phyloP scores from a whole-genome alignment of 2,113 vertebrate species.

The Bubo scandiacus region DNA sequence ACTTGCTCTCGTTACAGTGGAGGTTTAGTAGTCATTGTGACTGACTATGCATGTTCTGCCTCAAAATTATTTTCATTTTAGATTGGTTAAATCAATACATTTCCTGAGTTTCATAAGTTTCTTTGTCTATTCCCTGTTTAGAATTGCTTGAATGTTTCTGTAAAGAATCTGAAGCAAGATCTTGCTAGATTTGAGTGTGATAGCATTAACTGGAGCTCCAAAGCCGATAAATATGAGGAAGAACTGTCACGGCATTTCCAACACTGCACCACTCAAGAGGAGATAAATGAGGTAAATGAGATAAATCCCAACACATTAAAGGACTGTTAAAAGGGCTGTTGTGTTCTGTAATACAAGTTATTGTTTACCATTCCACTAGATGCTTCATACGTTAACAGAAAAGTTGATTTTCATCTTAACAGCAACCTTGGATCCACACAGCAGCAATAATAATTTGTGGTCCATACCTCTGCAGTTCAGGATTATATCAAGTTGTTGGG shows the following conservation, averaged over 20 bases:
- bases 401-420: neutral
- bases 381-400: neutral
- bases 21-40: neutral
- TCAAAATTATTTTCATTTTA: neutral
- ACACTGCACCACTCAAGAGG: constrained; percentile 69
- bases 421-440: neutral
- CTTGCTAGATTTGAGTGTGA: constrained; percentile 73
- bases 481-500: neutral
- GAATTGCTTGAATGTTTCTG: constrained; percentile 75
- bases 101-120: neutral
- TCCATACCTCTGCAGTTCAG: neutral
- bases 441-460: neutral
- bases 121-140: constrained; percentile 36
- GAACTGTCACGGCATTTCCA: constrained; percentile 63
- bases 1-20: neutral
- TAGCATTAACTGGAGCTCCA: constrained; percentile 63
- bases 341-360: neutral
- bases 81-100: neutral
- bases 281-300: constrained; percentile 80
- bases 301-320: neutral
- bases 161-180: constrained; percentile 76
- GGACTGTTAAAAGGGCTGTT: neutral
- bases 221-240: constrained; percentile 61
- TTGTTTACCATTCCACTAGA: neutral
- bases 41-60: neutral